Evolutionary conservation across 2,888 invertebrate species (phyloP).

Genomic region (Danaus chrysippus): DNA sequence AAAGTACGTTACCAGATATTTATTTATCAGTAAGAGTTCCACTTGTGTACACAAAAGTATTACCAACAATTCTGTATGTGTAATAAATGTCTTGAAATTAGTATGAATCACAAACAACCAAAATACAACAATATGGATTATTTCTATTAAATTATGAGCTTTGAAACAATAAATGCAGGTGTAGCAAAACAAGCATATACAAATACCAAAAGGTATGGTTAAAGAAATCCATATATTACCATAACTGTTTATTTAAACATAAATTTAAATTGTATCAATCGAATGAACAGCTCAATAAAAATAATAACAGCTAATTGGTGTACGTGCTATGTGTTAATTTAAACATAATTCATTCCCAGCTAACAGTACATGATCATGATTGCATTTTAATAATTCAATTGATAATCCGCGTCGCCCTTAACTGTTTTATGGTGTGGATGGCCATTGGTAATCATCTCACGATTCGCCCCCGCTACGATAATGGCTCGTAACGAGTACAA

Average conservation of each 20-base stretch:
- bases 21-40: background rate
- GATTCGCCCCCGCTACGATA: constrained; percentile 56
- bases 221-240: too few species aligned
- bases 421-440: constrained; percentile 46
- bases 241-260: background rate
- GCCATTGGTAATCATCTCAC: constrained; percentile 53
- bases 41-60: background rate
- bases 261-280: background rate
- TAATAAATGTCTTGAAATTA: background rate
- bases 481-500: constrained; percentile 61
- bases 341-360: constrained; percentile 23
- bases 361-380: constrained; percentile 30
- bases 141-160: background rate
- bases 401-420: constrained; percentile 46
- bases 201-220: too few species aligned
- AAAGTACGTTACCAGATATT: constrained; percentile 1
- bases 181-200: too few species aligned
- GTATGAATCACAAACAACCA: background rate
- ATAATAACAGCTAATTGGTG: constrained; percentile 15
- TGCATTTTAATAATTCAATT: constrained; percentile 50
- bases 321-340: constrained; percentile 19
- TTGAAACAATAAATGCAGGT: background rate
- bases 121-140: background rate
- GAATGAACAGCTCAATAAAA: background rate
- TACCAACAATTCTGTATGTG: constrained; percentile 2